Evolutionary conservation across 1,140 invertebrate genomes (phyloP), one percentile per base, ranked within the genome.

Genomic region (Tetranychus urticae): DNA sequence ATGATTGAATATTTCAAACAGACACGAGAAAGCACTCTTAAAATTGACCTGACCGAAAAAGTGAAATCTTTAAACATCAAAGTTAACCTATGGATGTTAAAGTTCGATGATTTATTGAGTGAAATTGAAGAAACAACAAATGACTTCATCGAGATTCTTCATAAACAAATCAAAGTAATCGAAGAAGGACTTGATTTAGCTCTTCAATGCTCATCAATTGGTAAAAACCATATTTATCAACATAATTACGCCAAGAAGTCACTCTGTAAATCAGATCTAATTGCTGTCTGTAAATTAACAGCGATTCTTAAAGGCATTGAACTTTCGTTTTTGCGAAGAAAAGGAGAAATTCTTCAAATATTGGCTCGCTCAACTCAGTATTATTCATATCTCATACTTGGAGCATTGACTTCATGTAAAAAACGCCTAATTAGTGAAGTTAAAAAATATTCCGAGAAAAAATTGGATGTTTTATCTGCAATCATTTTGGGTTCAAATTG

Each of bases 401-500:
- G 61, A 72, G 68, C 68, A 70, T 62, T 68, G 31, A 65, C 37
- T 31, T 46, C 45, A 35, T 68, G 68, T 7, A 63, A 75, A 73
- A 74, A 73, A 69, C 67, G 71, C 61, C 68, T 79, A 39, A 72
- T 72, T 3, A 73, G 76, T 65, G 77, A 80, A 64, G 55, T 61
- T 12, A 80, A 77, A 68, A 74, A 73, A n/a, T 81, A 79, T 66
- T 79, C 76, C 67, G 76, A 81, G 66, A 73, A 77, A 66, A 74
- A 77, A 66, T 68, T 81, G 13, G 81, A 82, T 72, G 74, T 84
- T 56, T 70, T 86, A 23, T 84, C 83, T 14, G 79, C 82, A 48
- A 72, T 86, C 62, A 78, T 81, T 52, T 73, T 86, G 34, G 80
- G 80, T 56, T 85, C 86, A 72, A 77, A 79, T 69, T 76, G 79